A percentile compares a stretch with the other conserved stretches of the same genome.
Evolutionary conservation across 1,140 invertebrate genomes (phyloP).

Genomic region (Caenorhabditis remanei): DNA sequence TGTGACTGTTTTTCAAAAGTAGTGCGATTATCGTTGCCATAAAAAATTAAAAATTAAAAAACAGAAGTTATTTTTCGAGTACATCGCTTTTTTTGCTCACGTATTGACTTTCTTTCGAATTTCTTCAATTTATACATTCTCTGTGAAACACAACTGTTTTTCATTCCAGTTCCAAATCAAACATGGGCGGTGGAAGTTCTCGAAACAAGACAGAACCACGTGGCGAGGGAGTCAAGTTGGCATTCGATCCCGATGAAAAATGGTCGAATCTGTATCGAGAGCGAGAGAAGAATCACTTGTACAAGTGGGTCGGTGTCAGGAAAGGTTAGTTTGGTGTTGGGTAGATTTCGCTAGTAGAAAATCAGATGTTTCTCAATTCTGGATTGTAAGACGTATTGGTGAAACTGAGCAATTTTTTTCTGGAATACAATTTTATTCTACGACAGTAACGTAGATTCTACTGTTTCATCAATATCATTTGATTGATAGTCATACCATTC

Average conservation of each 20-base stretch:
- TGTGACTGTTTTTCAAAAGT: no score
- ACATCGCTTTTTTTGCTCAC: no score
- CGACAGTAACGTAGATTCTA: no score
- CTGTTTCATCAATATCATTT: no score
- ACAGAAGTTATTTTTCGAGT: no score
- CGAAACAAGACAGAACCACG: slow-evolving; percentile 58
- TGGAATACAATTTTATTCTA: no score
- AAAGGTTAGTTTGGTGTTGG: slow-evolving; percentile 71
- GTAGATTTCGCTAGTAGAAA: neutral
- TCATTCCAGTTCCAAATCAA: neutral
- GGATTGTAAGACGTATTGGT: no score
- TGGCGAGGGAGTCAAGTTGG: slow-evolving; percentile 39
- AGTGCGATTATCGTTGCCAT: no score
- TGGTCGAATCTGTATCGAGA: slow-evolving; percentile 80
- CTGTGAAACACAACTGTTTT: neutral
- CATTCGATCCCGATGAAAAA: slow-evolving; percentile 78
- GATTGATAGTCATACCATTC: no score
- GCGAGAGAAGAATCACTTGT: slow-evolving; percentile 79
- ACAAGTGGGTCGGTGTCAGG: slow-evolving; percentile 79
- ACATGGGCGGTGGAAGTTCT: slow-evolving; percentile 51
- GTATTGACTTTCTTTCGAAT: neutral
- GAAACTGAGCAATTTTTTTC: no score
- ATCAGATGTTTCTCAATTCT: no score
- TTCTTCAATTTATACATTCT: neutral
- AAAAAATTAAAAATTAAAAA: no score